Conservation (phyloP, 30 jellyfish, hydroid and myxozoan species). For the Cassiopea andromeda region DNA sequence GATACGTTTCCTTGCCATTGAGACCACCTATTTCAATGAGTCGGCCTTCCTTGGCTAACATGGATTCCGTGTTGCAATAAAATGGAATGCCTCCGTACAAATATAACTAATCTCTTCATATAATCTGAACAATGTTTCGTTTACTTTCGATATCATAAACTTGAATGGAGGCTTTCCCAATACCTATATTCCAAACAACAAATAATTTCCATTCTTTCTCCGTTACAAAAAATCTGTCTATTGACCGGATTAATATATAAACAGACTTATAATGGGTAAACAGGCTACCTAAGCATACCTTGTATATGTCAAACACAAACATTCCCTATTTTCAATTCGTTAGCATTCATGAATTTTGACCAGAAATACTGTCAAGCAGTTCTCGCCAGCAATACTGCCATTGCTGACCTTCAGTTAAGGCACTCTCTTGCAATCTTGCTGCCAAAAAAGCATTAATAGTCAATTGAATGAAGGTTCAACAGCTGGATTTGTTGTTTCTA, state of each 20-base stretch:
- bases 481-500: no score
- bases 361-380: no score
- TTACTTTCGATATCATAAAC: background rate
- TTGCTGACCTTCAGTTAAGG: no score
- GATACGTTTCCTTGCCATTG: no score
- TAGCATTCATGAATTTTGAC: no score
- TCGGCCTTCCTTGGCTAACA: background rate
- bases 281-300: slow-evolving; percentile 6
- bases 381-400: no score
- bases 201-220: slow-evolving; percentile 19
- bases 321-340: no score
- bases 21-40: no score
- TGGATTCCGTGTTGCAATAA: background rate
- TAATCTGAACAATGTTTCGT: background rate
- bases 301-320: slow-evolving; percentile 2
- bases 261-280: background rate
- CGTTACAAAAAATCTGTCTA: background rate
- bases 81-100: background rate
- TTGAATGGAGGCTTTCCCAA: background rate
- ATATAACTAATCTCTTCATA: background rate
- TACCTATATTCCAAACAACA: slow-evolving; percentile 6
- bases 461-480: no score
- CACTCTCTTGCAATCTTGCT: no score
- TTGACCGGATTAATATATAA: slow-evolving; percentile 5
- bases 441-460: no score